Percentiles rank a stretch among this genome's conserved stretches.
These are phyloP conservation scores for Pogona vitticeps DNA, from an alignment of 2,113 vertebrate genomes.

Conservation along the genomic window DNA sequence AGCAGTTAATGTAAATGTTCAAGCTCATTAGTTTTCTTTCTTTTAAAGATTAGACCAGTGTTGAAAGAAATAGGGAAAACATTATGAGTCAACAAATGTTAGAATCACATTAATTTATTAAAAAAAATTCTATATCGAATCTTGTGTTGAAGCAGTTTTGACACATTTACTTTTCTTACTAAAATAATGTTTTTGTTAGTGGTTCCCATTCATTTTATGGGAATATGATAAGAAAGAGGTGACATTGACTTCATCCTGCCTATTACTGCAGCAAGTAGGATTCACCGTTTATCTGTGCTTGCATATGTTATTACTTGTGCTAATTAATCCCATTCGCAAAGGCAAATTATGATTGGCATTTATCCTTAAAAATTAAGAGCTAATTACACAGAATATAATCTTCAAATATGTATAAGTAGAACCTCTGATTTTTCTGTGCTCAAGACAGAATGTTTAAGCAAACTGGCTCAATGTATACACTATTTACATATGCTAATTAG, in stretches of 20 bases:
- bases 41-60: background rate
- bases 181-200: background rate
- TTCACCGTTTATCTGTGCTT: slow-evolving; percentile 50
- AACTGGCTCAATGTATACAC: slow-evolving; percentile 46
- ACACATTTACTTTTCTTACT: background rate
- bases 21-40: background rate
- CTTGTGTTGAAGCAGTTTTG: accelerated
- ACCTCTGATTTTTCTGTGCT: slow-evolving; percentile 47
- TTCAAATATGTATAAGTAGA: slow-evolving; percentile 54
- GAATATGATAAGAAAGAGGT: background rate
- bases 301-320: slow-evolving; percentile 45
- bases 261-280: slow-evolving; percentile 21
- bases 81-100: background rate
- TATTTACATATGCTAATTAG: slow-evolving; percentile 56
- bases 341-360: slow-evolving; percentile 59
- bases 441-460: slow-evolving; percentile 41
- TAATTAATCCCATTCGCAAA: slow-evolving; percentile 63
- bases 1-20: no score
- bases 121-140: background rate
- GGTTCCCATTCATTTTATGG: background rate
- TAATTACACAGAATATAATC: slow-evolving; percentile 65
- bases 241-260: slow-evolving; percentile 27
- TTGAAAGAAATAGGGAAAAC: background rate
- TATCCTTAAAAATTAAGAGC: slow-evolving; percentile 54
- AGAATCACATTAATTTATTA: no score